Evolutionary conservation across 2,888 invertebrate genomes (phyloP).

Genomic region (Catocala nupta): DNA sequence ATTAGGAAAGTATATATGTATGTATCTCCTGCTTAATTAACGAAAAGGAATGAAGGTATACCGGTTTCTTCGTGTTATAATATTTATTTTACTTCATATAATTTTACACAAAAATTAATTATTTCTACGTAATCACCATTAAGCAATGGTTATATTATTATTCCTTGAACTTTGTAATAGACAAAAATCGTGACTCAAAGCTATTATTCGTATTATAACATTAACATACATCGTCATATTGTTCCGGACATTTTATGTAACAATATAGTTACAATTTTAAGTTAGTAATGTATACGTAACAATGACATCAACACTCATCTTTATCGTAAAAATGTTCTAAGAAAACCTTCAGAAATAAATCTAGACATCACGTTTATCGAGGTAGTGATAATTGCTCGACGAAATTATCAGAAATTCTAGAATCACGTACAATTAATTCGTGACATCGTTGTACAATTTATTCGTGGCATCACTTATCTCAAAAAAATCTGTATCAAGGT

Average conservation of each 20-base stretch:
- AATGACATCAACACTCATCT: constrained; percentile 30
- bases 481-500: constrained; percentile 54
- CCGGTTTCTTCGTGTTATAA: no score
- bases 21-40: no score
- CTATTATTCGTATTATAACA: constrained; percentile 15
- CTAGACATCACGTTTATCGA: constrained; percentile 50
- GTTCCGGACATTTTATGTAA: constrained; percentile 12
- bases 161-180: constrained; percentile 3
- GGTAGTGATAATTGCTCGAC: constrained; percentile 58
- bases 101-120: no score
- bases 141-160: neutral
- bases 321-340: constrained; percentile 31
- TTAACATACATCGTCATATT: constrained; percentile 21
- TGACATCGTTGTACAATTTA: constrained; percentile 47
- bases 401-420: constrained; percentile 57
- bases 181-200: constrained; percentile 31
- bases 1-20: no score
- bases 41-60: no score
- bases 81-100: no score
- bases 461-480: constrained; percentile 51
- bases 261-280: constrained; percentile 5
- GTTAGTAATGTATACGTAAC: constrained; percentile 21
- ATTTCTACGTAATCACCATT: no score
- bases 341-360: constrained; percentile 48
- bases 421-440: constrained; percentile 36